phyloP scores from a whole-genome alignment of 1,140 invertebrate species.

The Mactra quadrangularis region DNA sequence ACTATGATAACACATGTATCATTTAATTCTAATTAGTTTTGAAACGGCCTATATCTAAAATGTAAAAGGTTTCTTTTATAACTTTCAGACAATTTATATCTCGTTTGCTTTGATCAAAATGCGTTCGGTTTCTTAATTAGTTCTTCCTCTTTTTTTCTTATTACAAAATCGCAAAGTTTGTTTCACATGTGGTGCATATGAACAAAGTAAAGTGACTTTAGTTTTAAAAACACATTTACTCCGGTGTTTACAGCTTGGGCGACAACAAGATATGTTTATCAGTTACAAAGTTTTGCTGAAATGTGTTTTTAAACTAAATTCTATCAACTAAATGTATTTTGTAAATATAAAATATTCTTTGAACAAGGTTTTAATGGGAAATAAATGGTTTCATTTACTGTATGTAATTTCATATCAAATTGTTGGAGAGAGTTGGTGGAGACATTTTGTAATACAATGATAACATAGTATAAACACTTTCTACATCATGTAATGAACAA shows the following conservation, averaged over 20 bases:
- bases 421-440: slow-evolving; percentile 4
- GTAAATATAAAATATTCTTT: slow-evolving; percentile 19
- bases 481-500: not conserved
- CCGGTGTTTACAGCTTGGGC: not conserved
- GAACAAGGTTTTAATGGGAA: slow-evolving; percentile 34
- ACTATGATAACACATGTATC: not conserved
- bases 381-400: slow-evolving; percentile 48
- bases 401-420: slow-evolving; percentile 26
- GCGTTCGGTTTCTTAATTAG: not conserved
- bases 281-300: slow-evolving; percentile 21
- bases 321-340: slow-evolving; percentile 49
- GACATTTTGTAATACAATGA: not conserved
- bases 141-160: not conserved
- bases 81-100: not conserved
- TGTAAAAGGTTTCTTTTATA: not conserved
- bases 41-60: not conserved
- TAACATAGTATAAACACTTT: not conserved
- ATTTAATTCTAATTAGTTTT: not conserved
- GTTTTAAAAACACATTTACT: not conserved
- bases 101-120: not conserved
- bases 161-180: not conserved
- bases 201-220: slow-evolving; percentile 1
- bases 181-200: not conserved
- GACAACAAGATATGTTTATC: slow-evolving; percentile 27
- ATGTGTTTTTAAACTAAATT: slow-evolving; percentile 49